Conservation (phyloP, 2,113 vertebrate species). For the Neotragus moschatus region DNA sequence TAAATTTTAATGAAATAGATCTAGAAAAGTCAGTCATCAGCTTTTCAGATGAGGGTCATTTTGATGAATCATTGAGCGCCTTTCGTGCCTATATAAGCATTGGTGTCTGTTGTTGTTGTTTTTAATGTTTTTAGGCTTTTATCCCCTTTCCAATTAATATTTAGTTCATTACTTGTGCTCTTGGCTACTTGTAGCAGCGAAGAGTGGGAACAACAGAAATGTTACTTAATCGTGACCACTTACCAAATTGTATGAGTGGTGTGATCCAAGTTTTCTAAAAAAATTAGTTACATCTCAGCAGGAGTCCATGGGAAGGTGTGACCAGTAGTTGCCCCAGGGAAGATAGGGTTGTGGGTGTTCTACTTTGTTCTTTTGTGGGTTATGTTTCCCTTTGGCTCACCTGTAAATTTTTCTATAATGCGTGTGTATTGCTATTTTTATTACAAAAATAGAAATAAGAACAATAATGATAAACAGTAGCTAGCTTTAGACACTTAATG, state of each 20-base stretch:
- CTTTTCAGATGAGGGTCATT: not conserved
- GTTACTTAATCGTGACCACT: not conserved
- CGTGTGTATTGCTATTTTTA: not conserved
- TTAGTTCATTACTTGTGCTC: not conserved
- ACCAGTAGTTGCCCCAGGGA: not conserved
- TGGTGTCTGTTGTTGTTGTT: not conserved
- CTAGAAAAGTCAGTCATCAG: not conserved
- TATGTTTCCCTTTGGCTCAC: not conserved
- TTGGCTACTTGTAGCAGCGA: not conserved
- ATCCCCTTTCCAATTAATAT: not conserved
- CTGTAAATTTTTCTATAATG: not conserved
- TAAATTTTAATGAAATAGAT: not conserved
- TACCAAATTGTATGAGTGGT: not conserved
- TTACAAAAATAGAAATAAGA: not conserved
- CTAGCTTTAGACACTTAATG: not conserved
- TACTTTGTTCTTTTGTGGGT: not conserved
- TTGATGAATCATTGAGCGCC: not conserved
- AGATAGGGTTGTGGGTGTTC: not conserved
- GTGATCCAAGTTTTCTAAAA: not conserved
- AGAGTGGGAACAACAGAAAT: not conserved
- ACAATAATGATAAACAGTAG: not conserved
- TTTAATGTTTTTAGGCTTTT: not conserved
- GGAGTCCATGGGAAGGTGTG: not conserved
- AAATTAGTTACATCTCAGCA: not conserved
- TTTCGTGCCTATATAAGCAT: not conserved